phyloP scores from a whole-genome alignment of 2,797 vertebrate genomes.

The Hylomyscus alleni region DNA sequence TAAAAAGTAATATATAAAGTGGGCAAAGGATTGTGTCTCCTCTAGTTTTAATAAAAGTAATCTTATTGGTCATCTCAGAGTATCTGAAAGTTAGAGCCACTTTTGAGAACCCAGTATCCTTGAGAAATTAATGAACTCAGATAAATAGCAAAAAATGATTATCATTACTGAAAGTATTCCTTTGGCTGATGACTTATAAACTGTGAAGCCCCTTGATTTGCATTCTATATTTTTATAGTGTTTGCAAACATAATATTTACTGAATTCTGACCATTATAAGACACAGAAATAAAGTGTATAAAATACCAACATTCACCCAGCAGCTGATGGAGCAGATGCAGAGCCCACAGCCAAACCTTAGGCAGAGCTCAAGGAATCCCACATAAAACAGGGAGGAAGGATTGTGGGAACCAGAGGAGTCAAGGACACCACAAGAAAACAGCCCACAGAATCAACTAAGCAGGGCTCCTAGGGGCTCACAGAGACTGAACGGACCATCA shows the following conservation, averaged over 20 bases:
- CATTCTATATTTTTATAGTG: slow-evolving; percentile 20
- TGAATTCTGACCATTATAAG: not conserved
- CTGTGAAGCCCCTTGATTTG: not conserved
- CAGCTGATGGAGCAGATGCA: not conserved
- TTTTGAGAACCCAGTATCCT: not conserved
- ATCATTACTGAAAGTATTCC: not conserved
- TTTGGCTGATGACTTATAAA: not conserved
- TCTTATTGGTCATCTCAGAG: not conserved
- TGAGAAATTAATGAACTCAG: slow-evolving; percentile 8
- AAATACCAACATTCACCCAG: not conserved
- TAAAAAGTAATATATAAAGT: slow-evolving; percentile 34
- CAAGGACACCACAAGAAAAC: not conserved
- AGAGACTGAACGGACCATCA: not conserved
- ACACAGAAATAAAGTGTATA: not conserved
- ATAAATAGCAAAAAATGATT: slow-evolving; percentile 22
- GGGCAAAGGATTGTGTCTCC: not conserved
- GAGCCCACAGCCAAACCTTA: not conserved
- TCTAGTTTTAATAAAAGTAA: slow-evolving; percentile 9
- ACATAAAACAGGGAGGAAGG: not conserved
- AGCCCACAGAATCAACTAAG: not conserved
- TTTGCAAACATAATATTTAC: not conserved
- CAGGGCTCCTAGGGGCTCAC: not conserved
- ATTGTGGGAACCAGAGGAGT: not conserved
- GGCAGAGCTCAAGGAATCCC: not conserved
- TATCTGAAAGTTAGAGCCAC: not conserved